Percentiles rank a stretch among this genome's conserved stretches.
Conservation (phyloP, 2,797 vertebrate species). For the Harpagifer antarcticus region DNA sequence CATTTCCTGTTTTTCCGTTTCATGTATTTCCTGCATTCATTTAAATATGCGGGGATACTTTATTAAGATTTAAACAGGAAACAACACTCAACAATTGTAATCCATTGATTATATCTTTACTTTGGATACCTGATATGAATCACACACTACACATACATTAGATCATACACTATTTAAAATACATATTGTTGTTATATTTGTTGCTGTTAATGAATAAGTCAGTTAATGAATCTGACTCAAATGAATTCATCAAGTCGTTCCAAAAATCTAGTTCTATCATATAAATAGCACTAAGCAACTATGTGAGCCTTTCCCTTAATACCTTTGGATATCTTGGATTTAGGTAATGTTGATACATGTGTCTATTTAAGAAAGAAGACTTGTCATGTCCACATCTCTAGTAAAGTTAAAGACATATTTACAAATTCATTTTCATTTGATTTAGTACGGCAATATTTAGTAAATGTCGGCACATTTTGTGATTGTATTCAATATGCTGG, state of each 20-base stretch:
- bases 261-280: slow-evolving; percentile 1
- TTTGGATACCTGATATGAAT: slow-evolving; percentile 16
- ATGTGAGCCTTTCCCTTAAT: background rate
- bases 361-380: background rate
- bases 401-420: slow-evolving; percentile 13
- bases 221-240: background rate
- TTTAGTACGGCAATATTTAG: slow-evolving; percentile 19
- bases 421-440: slow-evolving; percentile 31
- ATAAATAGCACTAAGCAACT: background rate
- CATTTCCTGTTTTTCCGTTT: slow-evolving; percentile 58
- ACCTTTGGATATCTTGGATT: background rate
- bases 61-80: slow-evolving; percentile 36
- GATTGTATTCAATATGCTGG: slow-evolving; percentile 34
- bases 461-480: slow-evolving; percentile 38
- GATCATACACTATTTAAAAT: background rate
- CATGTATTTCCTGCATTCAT: slow-evolving; percentile 49
- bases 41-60: slow-evolving; percentile 22
- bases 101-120: slow-evolving; percentile 1
- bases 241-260: background rate
- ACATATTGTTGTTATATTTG: background rate
- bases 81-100: background rate
- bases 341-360: background rate
- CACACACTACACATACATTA: background rate
- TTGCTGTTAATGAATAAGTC: background rate
- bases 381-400: background rate